Base-by-base conservation (phyloP, 2,888 invertebrate genomes). In the Lobophora halterata region DNA sequence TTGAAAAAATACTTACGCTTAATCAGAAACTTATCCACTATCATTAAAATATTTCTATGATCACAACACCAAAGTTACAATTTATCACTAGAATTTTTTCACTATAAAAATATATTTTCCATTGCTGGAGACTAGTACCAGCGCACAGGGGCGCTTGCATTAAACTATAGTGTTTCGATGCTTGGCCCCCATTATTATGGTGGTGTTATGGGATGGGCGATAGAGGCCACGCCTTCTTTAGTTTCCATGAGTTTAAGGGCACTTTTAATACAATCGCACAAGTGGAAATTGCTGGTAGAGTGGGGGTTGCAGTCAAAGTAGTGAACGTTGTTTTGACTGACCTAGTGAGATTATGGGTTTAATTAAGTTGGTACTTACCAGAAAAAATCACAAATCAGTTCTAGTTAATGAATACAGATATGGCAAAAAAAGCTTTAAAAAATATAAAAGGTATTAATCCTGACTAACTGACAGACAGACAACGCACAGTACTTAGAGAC, bases 221-320 rank as follows among this genome's bases (percentile, higher is more conserved):
- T 2, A 25, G 17, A 38, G 37, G 66, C 57, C 61, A 72, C 80
- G 72, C 79, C 79, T 61, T 59, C 60, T 50, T 60, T 51, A 39
- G 18, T 39, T 39, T 21, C 25, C 30, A 11, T 43, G 19, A 9
- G 9, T 20, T 19, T 17, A 17, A 5, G 17, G 17, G 17, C 17
- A 17, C n/a, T 31, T 19, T 14, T 26, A 2, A 6, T 13, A 7
- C n/a, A 2, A 14, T 16, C n/a, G n/a, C n/a, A 24, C 34, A 26
- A 40, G 30, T 34, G 30, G 20, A 34, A 34, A 17, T 23, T 19
- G 11, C 14, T n/a, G 3, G 8, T 23, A 17, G 23, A 6, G 8
- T 23, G 21, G 23, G 7, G 12, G 20, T 28, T 6, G 25, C 8
- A 23, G n/a, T n/a, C n/a, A n/a, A n/a, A 33, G 7, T 20, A 9